Evolutionary conservation across 2,113 vertebrate genomes (phyloP).

Genomic region (Irena cyanogastra): DNA sequence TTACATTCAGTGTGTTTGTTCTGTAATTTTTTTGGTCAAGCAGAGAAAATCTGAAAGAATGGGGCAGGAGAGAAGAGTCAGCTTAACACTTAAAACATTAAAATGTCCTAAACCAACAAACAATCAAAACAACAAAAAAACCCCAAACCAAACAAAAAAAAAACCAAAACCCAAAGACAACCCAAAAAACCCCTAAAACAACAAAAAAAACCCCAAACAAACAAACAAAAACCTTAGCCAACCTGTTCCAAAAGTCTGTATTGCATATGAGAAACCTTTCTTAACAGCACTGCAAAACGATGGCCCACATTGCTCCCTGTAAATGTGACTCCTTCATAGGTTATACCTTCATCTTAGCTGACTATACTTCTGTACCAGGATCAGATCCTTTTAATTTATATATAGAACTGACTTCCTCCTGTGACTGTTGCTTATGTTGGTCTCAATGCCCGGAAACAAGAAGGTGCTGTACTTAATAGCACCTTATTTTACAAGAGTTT

Average conservation of each 20-base stretch:
- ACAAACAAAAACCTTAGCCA: not conserved
- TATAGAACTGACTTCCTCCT: not conserved
- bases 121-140: not conserved
- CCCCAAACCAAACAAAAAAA: no score
- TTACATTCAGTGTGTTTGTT: not conserved
- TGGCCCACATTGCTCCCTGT: not conserved
- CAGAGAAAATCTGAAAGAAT: not conserved
- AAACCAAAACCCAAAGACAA: no score
- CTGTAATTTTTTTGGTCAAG: not conserved
- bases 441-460: not conserved
- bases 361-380: not conserved
- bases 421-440: not conserved
- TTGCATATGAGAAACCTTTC: not conserved
- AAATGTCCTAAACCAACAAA: not conserved
- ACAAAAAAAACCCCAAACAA: rapidly evolving
- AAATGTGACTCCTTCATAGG: not conserved
- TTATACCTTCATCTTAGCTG: not conserved
- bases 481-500: not conserved
- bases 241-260: not conserved
- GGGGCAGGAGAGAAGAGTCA: not conserved
- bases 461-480: not conserved
- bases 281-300: not conserved
- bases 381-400: not conserved
- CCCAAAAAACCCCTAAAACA: no score
- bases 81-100: not conserved